A percentile compares a stretch with the other conserved stretches of the same genome.
Conservation (phyloP, 2,113 vertebrate species). For the Brachionichthys hirsutus region DNA sequence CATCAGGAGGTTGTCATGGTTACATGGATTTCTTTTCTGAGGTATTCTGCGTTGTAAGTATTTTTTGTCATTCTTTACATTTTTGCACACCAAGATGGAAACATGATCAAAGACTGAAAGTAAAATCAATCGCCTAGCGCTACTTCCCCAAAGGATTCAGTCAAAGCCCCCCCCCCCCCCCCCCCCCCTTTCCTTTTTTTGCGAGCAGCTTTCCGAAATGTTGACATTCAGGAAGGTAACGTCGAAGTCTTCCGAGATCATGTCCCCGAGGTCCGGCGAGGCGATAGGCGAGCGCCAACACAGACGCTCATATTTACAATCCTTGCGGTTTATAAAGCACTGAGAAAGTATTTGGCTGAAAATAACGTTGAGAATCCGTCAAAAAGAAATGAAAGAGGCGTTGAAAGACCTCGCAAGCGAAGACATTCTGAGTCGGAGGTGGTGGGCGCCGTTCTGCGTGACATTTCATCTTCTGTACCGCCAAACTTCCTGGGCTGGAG, state of each 20-base stretch:
- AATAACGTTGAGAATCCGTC: slow-evolving; percentile 54
- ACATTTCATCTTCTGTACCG: slow-evolving; percentile 29
- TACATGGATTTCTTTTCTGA: slow-evolving; percentile 78
- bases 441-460: slow-evolving; percentile 14
- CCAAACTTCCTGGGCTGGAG: slow-evolving; percentile 42
- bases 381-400: slow-evolving; percentile 32
- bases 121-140: slow-evolving; percentile 42
- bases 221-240: slow-evolving; percentile 49
- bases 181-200: neutral
- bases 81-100: slow-evolving; percentile 67
- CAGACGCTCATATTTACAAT: slow-evolving; percentile 73
- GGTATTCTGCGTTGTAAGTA: slow-evolving; percentile 80
- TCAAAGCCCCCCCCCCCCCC: slow-evolving; percentile 17
- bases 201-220: slow-evolving; percentile 25
- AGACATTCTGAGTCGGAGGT: slow-evolving; percentile 19
- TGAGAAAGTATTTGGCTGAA: slow-evolving; percentile 79
- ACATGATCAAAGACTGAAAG: slow-evolving; percentile 52
- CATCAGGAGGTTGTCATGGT: slow-evolving; percentile 67
- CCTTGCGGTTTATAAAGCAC: slow-evolving; percentile 82
- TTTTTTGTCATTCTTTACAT: slow-evolving; percentile 60
- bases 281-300: slow-evolving; percentile 27
- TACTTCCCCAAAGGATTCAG: slow-evolving; percentile 24
- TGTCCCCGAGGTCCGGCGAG: slow-evolving; percentile 32
- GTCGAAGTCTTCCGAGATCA: slow-evolving; percentile 36
- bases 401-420: slow-evolving; percentile 37